phyloP scores from a whole-genome alignment of 1,140 invertebrate genomes.

The Amphibalanus amphitrite region DNA sequence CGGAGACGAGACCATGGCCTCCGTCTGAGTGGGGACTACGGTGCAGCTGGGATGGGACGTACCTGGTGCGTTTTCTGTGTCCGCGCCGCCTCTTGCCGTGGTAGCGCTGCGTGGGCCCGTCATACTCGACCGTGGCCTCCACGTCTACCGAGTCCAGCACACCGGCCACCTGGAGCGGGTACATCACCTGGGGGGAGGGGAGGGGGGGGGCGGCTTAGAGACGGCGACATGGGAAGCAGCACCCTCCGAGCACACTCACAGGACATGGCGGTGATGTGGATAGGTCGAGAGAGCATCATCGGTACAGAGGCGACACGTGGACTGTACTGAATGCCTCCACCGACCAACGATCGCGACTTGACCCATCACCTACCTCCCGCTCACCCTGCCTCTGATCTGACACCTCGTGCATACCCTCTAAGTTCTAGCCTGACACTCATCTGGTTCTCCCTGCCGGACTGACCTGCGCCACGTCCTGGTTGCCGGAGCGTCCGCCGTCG shows the following conservation, averaged over 20 bases:
- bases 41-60: too few species aligned
- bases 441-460: neutral
- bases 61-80: too few species aligned
- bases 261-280: conserved; percentile 8
- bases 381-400: conserved; percentile 43
- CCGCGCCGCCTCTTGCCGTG: too few species aligned
- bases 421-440: too few species aligned
- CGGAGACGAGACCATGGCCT: too few species aligned
- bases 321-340: conserved; percentile 6
- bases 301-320: conserved; percentile 7
- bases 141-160: conserved; percentile 65
- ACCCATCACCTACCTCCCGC: conserved; percentile 46
- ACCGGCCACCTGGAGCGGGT: conserved; percentile 62
- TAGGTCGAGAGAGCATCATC: too few species aligned
- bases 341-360: conserved; percentile 1
- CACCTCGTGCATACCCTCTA: too few species aligned
- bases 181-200: conserved; percentile 46
- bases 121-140: conserved; percentile 33
- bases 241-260: conserved; percentile 4
- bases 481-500: neutral
- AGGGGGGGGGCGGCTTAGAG: conserved; percentile 9
- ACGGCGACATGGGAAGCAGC: too few species aligned
- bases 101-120: neutral
- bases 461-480: neutral
- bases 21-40: too few species aligned